phyloP scores from a whole-genome alignment of 2,888 invertebrate genomes.

The Hyppa rectilinea region DNA sequence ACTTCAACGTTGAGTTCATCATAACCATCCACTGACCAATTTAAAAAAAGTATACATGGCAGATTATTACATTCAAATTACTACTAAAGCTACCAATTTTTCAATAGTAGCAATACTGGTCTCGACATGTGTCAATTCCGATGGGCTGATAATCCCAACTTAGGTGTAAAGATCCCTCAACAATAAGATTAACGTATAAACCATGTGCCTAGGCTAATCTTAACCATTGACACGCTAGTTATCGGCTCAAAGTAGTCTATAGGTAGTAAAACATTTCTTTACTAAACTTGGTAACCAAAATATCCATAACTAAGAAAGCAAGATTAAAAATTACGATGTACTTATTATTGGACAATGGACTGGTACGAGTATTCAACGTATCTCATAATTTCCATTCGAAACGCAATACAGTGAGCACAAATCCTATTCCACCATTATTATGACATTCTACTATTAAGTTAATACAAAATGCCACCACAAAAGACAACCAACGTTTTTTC shows the following conservation, averaged over 20 bases:
- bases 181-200: background rate
- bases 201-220: background rate
- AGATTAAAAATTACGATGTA: background rate
- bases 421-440: constrained; percentile 24
- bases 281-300: background rate
- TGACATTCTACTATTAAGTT: constrained; percentile 43
- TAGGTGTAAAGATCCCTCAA: too few species aligned
- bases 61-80: background rate
- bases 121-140: background rate
- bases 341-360: constrained; percentile 9
- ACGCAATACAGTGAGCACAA: constrained; percentile 41
- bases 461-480: constrained; percentile 9
- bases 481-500: background rate
- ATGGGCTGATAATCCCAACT: too few species aligned
- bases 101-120: background rate
- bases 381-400: constrained; percentile 8
- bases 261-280: background rate
- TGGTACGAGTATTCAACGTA: background rate
- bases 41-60: background rate
- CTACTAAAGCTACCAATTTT: background rate
- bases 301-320: background rate
- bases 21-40: constrained; percentile 19
- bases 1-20: constrained; percentile 11
- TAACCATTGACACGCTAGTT: background rate
- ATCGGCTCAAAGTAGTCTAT: background rate